Base-by-base conservation (phyloP, 1,140 invertebrate species). In the Heliconius hewitsoni region DNA sequence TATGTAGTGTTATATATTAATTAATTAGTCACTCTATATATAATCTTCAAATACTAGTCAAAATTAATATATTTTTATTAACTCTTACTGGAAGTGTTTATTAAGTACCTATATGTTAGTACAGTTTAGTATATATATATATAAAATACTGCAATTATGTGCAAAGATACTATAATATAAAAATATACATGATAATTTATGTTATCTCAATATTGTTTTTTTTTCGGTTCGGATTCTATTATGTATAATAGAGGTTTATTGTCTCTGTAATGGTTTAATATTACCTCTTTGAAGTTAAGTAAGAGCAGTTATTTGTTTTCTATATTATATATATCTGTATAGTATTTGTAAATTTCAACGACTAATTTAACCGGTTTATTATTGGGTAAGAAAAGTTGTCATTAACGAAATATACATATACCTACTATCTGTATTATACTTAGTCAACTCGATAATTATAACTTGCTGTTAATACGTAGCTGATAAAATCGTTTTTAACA, bases 401-500 rank as follows among this genome's bases (percentile, higher is more conserved):
- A 66, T 30, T 66, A 66, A 66, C 30, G 60, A 66, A 27, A 5
- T 66, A 66, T 66, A 66, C 23, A 66, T 66, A 23, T 30, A 66
- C 27, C 60, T 66, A 66, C 60, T 66, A 66, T 66, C 60, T 27
- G 60, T 30, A 30, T 23, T n/a, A 66, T 66, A 66, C 60, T 84
- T 83, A 82, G 87, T 86, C 86, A 84, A 85, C 78, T 85, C 85
- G 90, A 89, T 91, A 91, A 88, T 91, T 89, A 88, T 93, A 91
- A 90, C 87, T 87, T 87, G 81, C 78, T 90, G 84, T 77, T 88
- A 88, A 87, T 89, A 87, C 89, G 90, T 86, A 90, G 90, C 90
- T 87, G 89, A 89, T 88, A 84, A 82, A 90, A 87, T 86, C 89
- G 83, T 82, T 86, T 85, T 55, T 83, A 83, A 85, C 60, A 30